Evolutionary conservation across 2,797 vertebrate species (phyloP).

Genomic region (Cheirogaleus major): DNA sequence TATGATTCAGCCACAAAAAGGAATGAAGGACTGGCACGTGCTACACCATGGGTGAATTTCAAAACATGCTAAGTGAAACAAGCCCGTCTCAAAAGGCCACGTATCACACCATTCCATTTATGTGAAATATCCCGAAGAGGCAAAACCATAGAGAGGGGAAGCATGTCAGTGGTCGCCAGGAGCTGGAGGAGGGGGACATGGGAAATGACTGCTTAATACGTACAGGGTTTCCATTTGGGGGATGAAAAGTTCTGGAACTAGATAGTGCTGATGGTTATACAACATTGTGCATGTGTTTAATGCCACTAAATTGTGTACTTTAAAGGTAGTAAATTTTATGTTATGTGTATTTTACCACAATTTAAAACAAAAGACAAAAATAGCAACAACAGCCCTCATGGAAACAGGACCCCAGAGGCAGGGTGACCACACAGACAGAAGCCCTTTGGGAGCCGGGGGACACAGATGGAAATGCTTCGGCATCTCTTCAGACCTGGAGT

Average conservation of each 20-base stretch:
- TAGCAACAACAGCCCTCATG: background rate
- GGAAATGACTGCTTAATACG: background rate
- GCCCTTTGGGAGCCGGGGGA: too few species aligned
- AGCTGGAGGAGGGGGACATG: accelerated
- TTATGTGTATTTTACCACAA: background rate
- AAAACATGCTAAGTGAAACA: background rate
- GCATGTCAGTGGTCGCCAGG: background rate
- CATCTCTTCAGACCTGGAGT: background rate
- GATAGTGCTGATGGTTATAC: too few species aligned
- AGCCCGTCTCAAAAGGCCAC: background rate
- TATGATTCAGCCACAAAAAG: background rate
- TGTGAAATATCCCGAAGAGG: background rate
- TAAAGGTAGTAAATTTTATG: background rate
- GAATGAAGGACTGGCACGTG: background rate
- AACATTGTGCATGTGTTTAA: background rate
- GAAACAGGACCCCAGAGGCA: background rate
- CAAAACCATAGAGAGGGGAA: background rate
- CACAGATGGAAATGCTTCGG: accelerated
- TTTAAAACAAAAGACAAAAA: background rate
- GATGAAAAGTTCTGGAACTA: background rate
- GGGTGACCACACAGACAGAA: background rate
- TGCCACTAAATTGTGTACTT: background rate
- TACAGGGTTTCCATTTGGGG: background rate
- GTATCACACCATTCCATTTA: background rate
- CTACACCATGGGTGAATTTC: accelerated